These are phyloP conservation scores for Coleophora deauratella DNA, from an alignment of 2,888 invertebrate genomes.

Conservation along the genomic window DNA sequence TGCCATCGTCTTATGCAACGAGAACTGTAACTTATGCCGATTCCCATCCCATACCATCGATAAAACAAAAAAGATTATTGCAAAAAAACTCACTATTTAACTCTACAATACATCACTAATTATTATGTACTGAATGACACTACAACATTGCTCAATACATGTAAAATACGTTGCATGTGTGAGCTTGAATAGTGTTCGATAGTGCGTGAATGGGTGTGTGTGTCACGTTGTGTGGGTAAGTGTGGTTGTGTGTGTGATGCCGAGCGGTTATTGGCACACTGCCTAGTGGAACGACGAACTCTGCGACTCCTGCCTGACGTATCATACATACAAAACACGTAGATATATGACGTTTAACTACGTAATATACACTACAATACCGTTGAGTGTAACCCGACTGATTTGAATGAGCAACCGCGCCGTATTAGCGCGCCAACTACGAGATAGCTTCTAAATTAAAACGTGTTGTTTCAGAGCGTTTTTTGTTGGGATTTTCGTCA, in stretches of 20 bases:
- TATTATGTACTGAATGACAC: constrained; percentile 43
- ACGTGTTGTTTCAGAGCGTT: constrained; percentile 17
- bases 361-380: constrained; percentile 22
- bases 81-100: constrained; percentile 28
- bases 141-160: constrained; percentile 38
- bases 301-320: constrained; percentile 49
- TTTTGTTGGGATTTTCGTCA: constrained; percentile 23
- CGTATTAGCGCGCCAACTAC: not conserved
- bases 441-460: constrained; percentile 17
- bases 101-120: constrained; percentile 30
- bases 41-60: constrained; percentile 36
- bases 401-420: constrained; percentile 20
- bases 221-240: constrained; percentile 32
- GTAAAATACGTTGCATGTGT: constrained; percentile 1
- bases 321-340: constrained; percentile 32
- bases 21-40: constrained; percentile 26
- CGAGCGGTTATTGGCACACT: constrained; percentile 65
- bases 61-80: constrained; percentile 23
- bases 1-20: constrained; percentile 8
- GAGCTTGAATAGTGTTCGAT: constrained; percentile 11
- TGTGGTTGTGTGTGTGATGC: constrained; percentile 29
- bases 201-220: constrained; percentile 31
- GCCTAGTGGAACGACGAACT: constrained; percentile 71
- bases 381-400: constrained; percentile 39
- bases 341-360: constrained; percentile 18